Percentiles rank a stretch among this genome's conserved stretches.
phyloP scores from a whole-genome alignment of 2,888 invertebrate species.

The Cheilosia soror region DNA sequence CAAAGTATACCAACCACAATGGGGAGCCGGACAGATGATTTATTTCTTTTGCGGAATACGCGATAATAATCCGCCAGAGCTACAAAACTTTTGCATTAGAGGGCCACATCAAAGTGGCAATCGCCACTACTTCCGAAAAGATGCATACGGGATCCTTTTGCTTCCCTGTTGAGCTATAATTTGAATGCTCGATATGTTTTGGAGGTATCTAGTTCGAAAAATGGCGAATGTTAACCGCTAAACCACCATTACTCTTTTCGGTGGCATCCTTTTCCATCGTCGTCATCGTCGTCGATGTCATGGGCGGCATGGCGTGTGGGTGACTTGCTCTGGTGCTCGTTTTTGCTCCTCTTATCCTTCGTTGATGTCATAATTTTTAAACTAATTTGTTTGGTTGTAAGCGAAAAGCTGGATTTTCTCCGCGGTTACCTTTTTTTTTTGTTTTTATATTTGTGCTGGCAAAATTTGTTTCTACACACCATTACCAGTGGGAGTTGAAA shows the following conservation, averaged over 20 bases:
- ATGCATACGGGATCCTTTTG: conserved; percentile 21
- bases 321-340: background rate
- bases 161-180: conserved; percentile 72
- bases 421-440: conserved; percentile 11
- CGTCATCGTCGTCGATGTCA: background rate
- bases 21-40: conserved; percentile 69
- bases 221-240: conserved; percentile 60
- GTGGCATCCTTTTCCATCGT: conserved; percentile 37
- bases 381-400: conserved; percentile 64
- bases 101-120: conserved; percentile 43
- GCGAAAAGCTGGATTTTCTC: conserved; percentile 46
- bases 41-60: conserved; percentile 64
- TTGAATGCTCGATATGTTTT: conserved; percentile 73
- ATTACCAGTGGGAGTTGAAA: conserved; percentile 4
- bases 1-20: conserved; percentile 37
- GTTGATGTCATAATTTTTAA: conserved; percentile 72
- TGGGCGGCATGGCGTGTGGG: background rate
- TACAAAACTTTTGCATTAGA: conserved; percentile 74
- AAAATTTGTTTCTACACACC: background rate
- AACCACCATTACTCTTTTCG: conserved; percentile 45
- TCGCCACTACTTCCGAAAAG: conserved; percentile 50
- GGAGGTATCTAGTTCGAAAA: conserved; percentile 65
- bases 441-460: background rate
- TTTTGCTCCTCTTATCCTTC: conserved; percentile 43
- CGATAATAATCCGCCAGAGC: conserved; percentile 71